A percentile compares a stretch with the other conserved stretches of the same genome.
Conservation (phyloP, 2,888 invertebrate genomes). For the Galerucella nymphaeae region DNA sequence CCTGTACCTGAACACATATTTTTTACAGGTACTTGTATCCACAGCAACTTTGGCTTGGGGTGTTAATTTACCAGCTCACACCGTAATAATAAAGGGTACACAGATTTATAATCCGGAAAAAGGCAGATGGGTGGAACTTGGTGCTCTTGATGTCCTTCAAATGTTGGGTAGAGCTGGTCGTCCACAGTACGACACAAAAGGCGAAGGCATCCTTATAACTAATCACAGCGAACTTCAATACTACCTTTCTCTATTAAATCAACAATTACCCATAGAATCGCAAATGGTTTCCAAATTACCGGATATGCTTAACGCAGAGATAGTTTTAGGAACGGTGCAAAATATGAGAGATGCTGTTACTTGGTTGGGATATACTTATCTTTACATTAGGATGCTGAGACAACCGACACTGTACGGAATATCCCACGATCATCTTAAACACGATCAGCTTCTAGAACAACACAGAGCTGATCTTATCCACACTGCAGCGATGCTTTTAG, state of each 20-base stretch:
- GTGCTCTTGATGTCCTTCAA: constrained; percentile 96
- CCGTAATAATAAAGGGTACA: constrained; percentile 95
- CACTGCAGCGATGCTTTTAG: constrained; percentile 90
- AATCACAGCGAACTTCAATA: constrained; percentile 99
- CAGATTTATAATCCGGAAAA: constrained; percentile 99
- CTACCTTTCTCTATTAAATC: constrained; percentile 96
- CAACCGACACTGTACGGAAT: constrained; percentile 92
- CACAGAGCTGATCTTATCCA: constrained; percentile 95
- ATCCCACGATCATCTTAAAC: constrained; percentile 79
- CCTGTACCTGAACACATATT: neutral
- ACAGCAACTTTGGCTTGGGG: constrained; percentile 99
- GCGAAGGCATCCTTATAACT: constrained; percentile 96
- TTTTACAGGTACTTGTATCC: constrained; percentile 89
- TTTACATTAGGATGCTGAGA: constrained; percentile 86
- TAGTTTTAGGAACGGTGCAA: constrained; percentile 92
- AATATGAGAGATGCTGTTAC: constrained; percentile 90
- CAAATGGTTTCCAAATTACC: constrained; percentile 93
- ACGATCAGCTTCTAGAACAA: constrained; percentile 87
- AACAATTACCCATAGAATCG: constrained; percentile 97
- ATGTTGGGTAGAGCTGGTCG: constrained; percentile 98
- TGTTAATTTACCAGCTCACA: constrained; percentile 98
- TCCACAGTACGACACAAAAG: constrained; percentile 98
- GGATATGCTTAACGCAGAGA: constrained; percentile 98
- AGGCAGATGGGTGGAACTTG: constrained; percentile 97
- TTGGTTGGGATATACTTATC: constrained; percentile 96